phyloP scores from a whole-genome alignment of 2,888 invertebrate species.

The Arenicola marina region DNA sequence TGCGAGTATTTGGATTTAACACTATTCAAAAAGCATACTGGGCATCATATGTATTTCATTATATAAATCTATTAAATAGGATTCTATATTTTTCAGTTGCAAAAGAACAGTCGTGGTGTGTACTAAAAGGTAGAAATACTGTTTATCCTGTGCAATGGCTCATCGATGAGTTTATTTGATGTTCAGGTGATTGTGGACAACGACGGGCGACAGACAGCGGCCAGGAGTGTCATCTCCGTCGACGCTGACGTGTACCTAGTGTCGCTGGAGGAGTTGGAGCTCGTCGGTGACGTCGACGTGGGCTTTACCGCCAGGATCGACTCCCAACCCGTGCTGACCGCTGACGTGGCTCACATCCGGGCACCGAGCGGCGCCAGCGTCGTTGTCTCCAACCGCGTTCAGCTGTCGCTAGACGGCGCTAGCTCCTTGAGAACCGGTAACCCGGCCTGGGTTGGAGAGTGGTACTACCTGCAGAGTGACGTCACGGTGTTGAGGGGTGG shows the following conservation, averaged over 20 bases:
- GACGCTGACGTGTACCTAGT: not conserved
- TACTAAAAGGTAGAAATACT: too few species aligned
- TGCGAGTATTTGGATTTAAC: too few species aligned
- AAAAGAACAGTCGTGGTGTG: too few species aligned
- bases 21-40: too few species aligned
- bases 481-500: not conserved
- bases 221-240: not conserved
- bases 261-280: slow-evolving; percentile 1
- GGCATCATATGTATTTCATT: too few species aligned
- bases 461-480: not conserved
- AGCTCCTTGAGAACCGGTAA: too few species aligned
- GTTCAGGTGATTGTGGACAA: slow-evolving; percentile 36
- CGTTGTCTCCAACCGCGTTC: not conserved
- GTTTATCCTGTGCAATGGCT: too few species aligned
- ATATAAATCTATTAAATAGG: too few species aligned
- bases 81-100: too few species aligned
- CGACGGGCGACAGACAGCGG: slow-evolving; percentile 20
- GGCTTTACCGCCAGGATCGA: not conserved
- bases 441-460: too few species aligned
- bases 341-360: not conserved
- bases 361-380: not conserved
- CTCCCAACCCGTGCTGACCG: not conserved
- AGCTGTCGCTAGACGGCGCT: not conserved
- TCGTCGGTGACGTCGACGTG: not conserved
- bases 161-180: too few species aligned